A percentile compares a stretch with the other conserved stretches of the same genome.
Conservation (phyloP, 2,888 invertebrate species). For the Deroplatys truncata region DNA sequence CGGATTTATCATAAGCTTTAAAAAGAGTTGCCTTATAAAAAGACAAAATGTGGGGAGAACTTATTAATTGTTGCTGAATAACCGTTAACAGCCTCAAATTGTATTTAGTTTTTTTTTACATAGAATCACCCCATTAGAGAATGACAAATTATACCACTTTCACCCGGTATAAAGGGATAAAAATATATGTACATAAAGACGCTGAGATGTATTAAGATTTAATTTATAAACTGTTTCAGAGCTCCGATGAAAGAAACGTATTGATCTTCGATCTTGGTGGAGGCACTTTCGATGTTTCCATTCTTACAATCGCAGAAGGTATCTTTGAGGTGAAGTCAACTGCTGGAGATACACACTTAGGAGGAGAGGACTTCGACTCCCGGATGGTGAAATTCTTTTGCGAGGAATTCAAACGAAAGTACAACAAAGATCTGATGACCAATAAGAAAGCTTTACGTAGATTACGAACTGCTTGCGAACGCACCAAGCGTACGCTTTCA, state of each 20-base stretch:
- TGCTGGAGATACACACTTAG: not conserved
- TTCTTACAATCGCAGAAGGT: not conserved
- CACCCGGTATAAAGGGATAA: no score
- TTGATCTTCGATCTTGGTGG: slow-evolving; percentile 44
- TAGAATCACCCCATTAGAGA: no score
- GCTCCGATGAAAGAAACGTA: slow-evolving; percentile 41
- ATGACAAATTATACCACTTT: no score
- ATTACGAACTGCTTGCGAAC: not conserved
- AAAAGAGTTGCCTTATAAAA: no score
- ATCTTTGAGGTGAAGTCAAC: not conserved
- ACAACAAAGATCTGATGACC: not conserved
- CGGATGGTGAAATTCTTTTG: not conserved
- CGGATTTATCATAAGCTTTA: no score
- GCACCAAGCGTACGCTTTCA: not conserved
- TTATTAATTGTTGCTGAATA: no score
- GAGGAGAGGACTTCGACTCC: not conserved
- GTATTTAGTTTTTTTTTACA: no score
- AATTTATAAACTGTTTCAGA: not conserved
- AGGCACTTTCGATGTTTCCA: slow-evolving; percentile 16
- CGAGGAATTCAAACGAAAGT: not conserved
- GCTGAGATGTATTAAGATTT: not conserved
- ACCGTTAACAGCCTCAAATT: no score
- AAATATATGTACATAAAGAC: no score
- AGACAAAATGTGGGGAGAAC: no score
- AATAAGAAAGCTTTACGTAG: not conserved